These are phyloP conservation scores for Alethe castanea DNA, from an alignment of 2,113 vertebrate genomes.

Conservation along the genomic window DNA sequence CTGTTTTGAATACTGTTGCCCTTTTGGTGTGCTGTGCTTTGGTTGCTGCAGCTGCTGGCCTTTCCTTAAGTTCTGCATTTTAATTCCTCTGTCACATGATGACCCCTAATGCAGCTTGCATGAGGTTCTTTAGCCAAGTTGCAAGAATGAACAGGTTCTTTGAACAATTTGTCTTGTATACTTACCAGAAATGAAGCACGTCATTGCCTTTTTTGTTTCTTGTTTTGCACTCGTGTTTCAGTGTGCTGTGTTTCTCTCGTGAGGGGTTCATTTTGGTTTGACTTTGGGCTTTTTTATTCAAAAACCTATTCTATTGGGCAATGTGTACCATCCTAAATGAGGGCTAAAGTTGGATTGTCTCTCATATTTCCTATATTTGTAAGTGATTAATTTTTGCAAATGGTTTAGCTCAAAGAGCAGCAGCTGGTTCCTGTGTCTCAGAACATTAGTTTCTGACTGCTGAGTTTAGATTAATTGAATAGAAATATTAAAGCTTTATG, in stretches of 20 bases:
- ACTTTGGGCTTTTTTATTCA: rapidly evolving
- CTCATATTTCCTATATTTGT: rapidly evolving
- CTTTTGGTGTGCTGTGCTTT: neutral
- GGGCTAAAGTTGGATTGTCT: neutral
- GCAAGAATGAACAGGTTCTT: neutral
- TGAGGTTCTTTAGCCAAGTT: neutral
- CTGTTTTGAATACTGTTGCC: neutral
- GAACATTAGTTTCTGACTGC: neutral
- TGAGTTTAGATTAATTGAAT: neutral
- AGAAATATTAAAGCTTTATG: neutral
- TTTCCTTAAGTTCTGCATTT: neutral
- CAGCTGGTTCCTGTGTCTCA: neutral
- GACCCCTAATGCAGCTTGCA: neutral
- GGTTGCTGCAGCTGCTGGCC: neutral
- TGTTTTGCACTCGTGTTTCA: neutral
- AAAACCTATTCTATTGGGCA: neutral
- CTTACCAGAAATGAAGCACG: neutral
- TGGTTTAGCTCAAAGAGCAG: neutral
- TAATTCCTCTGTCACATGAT: neutral
- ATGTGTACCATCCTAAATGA: neutral
- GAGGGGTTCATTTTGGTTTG: rapidly evolving
- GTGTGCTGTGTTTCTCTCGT: neutral
- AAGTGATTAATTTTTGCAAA: neutral
- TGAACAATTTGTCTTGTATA: rapidly evolving
- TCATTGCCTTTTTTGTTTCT: neutral